A percentile compares a stretch with the other conserved stretches of the same genome.
These are phyloP conservation scores for Orthosia gothica DNA, from an alignment of 2,888 invertebrate species.

Conservation along the genomic window DNA sequence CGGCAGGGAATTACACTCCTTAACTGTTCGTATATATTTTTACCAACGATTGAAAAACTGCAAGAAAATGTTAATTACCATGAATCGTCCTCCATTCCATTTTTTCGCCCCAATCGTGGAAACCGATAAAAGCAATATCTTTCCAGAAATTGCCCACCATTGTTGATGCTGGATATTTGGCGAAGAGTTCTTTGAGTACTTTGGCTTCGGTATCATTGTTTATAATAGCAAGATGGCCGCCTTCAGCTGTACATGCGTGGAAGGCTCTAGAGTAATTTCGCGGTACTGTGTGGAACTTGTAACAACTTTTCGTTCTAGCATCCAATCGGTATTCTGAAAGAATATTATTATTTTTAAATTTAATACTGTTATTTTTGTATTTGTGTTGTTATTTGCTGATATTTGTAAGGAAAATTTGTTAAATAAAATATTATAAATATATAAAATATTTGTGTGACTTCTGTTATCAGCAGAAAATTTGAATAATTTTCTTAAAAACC, in stretches of 20 bases:
- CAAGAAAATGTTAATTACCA: conserved; percentile 56
- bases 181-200: conserved; percentile 69
- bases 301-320: conserved; percentile 74
- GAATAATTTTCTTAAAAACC: too few species aligned
- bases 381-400: too few species aligned
- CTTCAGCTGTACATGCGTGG: conserved; percentile 78
- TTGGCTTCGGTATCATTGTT: conserved; percentile 73
- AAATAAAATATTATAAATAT: too few species aligned
- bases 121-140: conserved; percentile 70
- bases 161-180: conserved; percentile 58
- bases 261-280: conserved; percentile 74
- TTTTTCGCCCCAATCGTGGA: conserved; percentile 71
- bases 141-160: conserved; percentile 64
- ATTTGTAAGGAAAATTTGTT: too few species aligned
- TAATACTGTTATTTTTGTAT: too few species aligned
- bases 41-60: too few species aligned
- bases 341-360: background rate
- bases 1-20: too few species aligned
- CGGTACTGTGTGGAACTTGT: conserved; percentile 78
- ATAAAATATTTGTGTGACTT: too few species aligned
- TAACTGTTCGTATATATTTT: too few species aligned
- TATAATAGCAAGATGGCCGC: conserved; percentile 77
- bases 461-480: too few species aligned
- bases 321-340: conserved; percentile 74
- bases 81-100: conserved; percentile 75